These are phyloP conservation scores for Ptychobarbus kaznakovi DNA, from an alignment of 2,797 vertebrate genomes.

Conservation along the genomic window DNA sequence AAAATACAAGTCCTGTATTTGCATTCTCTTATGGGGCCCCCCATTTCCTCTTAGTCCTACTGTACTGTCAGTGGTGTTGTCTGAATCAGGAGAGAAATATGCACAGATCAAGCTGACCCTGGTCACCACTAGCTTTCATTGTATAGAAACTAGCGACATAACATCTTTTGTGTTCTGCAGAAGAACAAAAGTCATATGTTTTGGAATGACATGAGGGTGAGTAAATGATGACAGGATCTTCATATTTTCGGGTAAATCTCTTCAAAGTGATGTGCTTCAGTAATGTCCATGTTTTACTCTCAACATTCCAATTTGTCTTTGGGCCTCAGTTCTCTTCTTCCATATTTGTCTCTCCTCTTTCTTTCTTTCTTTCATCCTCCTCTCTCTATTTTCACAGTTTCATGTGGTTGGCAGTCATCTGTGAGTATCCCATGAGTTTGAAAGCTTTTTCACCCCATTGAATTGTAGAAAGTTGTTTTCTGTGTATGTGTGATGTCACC, in stretches of 20 bases:
- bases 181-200: neutral
- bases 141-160: neutral
- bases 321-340: constrained; percentile 40
- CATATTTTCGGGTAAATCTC: neutral
- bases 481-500: neutral
- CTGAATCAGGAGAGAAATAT: neutral
- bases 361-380: constrained; percentile 58
- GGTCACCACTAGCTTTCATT: neutral
- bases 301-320: neutral
- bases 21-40: too few relatives aligned
- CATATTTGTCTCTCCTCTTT: constrained; percentile 37
- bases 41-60: too few relatives aligned
- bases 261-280: neutral
- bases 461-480: neutral
- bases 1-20: neutral
- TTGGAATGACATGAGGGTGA: neutral
- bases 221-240: constrained; percentile 7
- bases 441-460: constrained; percentile 27
- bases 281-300: constrained; percentile 13
- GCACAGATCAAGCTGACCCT: neutral
- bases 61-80: neutral
- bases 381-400: constrained; percentile 70
- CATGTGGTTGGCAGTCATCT: constrained; percentile 72
- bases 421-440: constrained; percentile 73
- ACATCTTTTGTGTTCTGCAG: neutral